Percentiles rank a stretch among this genome's conserved stretches.
Evolutionary conservation across 2,113 vertebrate species (phyloP).

Genomic region (Psammodynastes pulverulentus): DNA sequence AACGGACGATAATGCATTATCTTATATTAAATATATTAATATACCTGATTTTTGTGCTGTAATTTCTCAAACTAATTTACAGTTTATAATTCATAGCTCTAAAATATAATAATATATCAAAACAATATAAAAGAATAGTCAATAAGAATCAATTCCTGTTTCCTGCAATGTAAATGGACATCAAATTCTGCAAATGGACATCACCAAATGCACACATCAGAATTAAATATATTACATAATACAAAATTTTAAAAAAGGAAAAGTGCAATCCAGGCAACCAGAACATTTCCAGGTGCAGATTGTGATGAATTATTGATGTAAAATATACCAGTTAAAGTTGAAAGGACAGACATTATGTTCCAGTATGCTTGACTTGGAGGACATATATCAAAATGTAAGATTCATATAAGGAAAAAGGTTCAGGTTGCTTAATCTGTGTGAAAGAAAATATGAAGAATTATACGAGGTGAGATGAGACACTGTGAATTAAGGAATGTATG

Average conservation of each 20-base stretch:
- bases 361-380: not conserved
- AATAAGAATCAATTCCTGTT: not conserved
- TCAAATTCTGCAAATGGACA: not conserved
- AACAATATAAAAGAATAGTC: not conserved
- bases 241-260: not conserved
- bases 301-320: not conserved
- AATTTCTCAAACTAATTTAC: not conserved
- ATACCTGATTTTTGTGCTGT: not conserved
- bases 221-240: not conserved
- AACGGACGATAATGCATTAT: not conserved
- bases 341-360: not conserved
- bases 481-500: not conserved
- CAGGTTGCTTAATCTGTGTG: not conserved
- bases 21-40: not conserved
- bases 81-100: not conserved
- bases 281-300: not conserved
- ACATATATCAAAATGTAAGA: not conserved
- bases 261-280: not conserved
- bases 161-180: not conserved
- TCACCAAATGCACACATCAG: not conserved
- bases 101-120: not conserved
- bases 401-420: not conserved
- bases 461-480: not conserved
- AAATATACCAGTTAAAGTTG: not conserved
- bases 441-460: not conserved